Evolutionary conservation across 1,140 invertebrate genomes (phyloP), one percentile per base, ranked within the genome.

Genomic region (Brachionus rotundiformis): DNA sequence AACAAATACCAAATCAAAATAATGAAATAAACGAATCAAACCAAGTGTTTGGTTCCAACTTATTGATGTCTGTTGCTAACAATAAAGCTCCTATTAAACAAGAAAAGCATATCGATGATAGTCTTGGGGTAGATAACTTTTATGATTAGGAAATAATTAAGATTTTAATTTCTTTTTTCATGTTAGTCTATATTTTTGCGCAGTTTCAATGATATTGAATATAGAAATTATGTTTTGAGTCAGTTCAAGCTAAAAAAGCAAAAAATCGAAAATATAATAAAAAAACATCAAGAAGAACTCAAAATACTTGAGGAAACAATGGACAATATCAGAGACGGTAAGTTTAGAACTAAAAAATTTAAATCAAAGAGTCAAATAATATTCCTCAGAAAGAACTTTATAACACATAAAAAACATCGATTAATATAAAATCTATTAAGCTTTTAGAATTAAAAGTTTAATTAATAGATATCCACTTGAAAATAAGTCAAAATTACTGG

Each of bases 171-270:
- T 19, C 2, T 5, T 44, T 63, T 27, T 8, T 59, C n/a, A 25
- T 11, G 29, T n/a, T 79, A 79, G 76, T 59, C 44, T 31, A 79
- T 79, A 33, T 79, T 79, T 41, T 59, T 79, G 47, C 19, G 76
- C 3, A 79, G 76, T 41, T 79, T 59, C 19, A 79, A 63, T 79
- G 76, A 79, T 63, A 59, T 79, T 33, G 76, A 79, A 31, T 79
- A 79, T 8, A 79, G 76, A 79, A 79, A 79, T 41, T 79, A 79
- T 25, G 76, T 79, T 10, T 23, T 79, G 6, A 59, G 25, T 39
- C 76, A 79, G 16, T 79, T 79, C 47, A 79, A 79, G 16, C n/a
- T 79, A 11, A 79, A 79, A 16, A 79, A 79, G 13, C 76, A 79
- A 63, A 79, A 63, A 31, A 54, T 79, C 19, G 76, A 79, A 31